These are phyloP conservation scores for Chaenogobius annularis DNA, from an alignment of 2,113 vertebrate species.

Conservation along the genomic window DNA sequence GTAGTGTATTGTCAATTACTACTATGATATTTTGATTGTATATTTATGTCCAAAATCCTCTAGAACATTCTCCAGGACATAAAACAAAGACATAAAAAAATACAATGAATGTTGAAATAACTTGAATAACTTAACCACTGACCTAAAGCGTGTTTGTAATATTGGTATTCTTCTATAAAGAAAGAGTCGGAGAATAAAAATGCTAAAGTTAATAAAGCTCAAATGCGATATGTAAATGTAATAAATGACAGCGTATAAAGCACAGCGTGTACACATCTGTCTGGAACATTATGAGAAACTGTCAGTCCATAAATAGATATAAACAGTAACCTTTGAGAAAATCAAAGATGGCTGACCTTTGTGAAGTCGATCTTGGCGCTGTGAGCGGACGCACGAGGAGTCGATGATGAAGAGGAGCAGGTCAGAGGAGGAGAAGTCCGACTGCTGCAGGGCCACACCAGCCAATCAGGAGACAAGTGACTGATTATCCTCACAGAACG, in stretches of 20 bases:
- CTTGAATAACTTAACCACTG: no score
- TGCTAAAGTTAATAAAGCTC: no score
- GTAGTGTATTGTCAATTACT: no score
- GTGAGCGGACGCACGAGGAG: conserved; percentile 48
- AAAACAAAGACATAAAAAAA: no score
- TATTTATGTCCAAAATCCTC: no score
- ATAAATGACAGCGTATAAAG: conserved; percentile 36
- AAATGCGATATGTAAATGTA: conserved; percentile 25
- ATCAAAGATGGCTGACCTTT: conserved; percentile 73
- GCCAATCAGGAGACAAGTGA: conserved; percentile 50
- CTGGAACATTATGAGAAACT: conserved; percentile 48
- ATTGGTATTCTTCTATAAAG: no score
- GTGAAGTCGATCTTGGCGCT: conserved; percentile 35
- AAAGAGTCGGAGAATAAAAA: no score
- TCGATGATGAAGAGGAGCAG: conserved; percentile 55
- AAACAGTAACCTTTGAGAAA: conserved; percentile 72
- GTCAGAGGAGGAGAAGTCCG: conserved; percentile 19
- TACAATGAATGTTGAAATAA: no score
- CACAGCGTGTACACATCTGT: conserved; percentile 14
- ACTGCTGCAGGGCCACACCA: conserved; percentile 50
- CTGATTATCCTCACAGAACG: conserved; percentile 55
- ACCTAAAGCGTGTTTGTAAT: no score
- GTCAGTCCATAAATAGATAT: conserved; percentile 62
- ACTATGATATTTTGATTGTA: no score
- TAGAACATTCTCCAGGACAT: no score